Percentiles rank a stretch among this genome's conserved stretches.
These are phyloP conservation scores for Fissipunctia ypsillon DNA, from an alignment of 2,888 invertebrate species.

Conservation along the genomic window DNA sequence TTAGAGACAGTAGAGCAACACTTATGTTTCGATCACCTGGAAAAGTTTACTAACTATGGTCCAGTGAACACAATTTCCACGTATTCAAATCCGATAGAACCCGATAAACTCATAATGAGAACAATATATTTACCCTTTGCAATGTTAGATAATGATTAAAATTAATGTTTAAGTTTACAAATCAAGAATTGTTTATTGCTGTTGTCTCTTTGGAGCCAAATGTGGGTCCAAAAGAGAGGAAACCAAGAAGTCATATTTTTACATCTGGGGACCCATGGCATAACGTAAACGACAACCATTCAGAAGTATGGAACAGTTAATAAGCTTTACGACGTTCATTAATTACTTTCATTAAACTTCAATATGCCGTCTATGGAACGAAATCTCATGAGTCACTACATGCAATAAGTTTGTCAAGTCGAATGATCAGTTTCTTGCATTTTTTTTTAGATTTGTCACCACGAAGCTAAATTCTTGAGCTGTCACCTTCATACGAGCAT, in stretches of 20 bases:
- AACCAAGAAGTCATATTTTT: neutral
- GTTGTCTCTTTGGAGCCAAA: neutral
- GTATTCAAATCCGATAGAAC: neutral
- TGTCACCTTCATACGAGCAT: neutral
- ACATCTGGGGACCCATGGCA: neutral
- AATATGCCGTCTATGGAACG: neutral
- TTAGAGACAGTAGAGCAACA: neutral
- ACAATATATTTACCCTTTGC: neutral
- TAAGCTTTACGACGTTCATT: constrained; percentile 38
- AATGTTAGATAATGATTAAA: neutral
- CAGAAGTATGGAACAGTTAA: constrained; percentile 8
- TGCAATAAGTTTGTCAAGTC: neutral
- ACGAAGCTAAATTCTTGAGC: neutral
- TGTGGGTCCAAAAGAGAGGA: neutral
- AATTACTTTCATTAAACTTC: constrained; percentile 29
- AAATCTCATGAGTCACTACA: neutral
- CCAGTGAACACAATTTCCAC: neutral
- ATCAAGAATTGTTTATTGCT: neutral
- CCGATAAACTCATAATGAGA: neutral
- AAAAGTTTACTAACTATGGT: neutral
- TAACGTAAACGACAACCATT: neutral
- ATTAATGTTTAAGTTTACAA: neutral
- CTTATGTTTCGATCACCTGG: neutral
- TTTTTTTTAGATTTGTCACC: neutral
- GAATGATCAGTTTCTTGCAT: neutral